A percentile compares a stretch with the other conserved stretches of the same genome.
These are phyloP conservation scores for Apotomis betuletana DNA, from an alignment of 2,888 invertebrate species.

Conservation along the genomic window DNA sequence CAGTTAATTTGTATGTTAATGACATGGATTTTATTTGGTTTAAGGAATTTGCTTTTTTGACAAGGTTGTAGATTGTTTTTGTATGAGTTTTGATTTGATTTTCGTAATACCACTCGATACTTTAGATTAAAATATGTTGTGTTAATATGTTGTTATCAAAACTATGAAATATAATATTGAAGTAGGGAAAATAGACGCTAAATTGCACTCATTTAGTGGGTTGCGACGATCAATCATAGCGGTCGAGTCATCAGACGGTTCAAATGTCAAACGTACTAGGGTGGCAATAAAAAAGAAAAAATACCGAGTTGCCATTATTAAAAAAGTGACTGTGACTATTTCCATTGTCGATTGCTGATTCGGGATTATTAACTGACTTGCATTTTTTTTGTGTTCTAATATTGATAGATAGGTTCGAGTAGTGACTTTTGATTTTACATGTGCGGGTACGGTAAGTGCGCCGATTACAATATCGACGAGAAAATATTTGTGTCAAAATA, in stretches of 20 bases:
- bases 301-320: conserved; percentile 78
- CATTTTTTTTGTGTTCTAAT: conserved; percentile 83
- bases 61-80: background rate
- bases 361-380: conserved; percentile 84
- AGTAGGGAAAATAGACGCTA: conserved; percentile 77
- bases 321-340: conserved; percentile 84
- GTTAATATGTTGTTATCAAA: conserved; percentile 15
- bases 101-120: background rate
- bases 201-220: conserved; percentile 83
- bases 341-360: conserved; percentile 83
- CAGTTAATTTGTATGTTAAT: conserved; percentile 80
- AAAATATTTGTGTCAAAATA: conserved; percentile 73
- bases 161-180: conserved; percentile 52
- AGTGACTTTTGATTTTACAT: conserved; percentile 73
- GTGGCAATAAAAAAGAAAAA: conserved; percentile 80
- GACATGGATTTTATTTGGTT: conserved; percentile 58
- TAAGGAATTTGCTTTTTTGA: conserved; percentile 40
- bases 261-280: conserved; percentile 83
- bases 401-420: conserved; percentile 82
- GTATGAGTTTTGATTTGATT: background rate
- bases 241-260: conserved; percentile 81
- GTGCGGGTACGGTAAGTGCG: conserved; percentile 61
- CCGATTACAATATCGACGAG: conserved; percentile 69
- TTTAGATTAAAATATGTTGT: background rate
- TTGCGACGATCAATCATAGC: conserved; percentile 81